A percentile compares a stretch with the other conserved stretches of the same genome.
phyloP scores from a whole-genome alignment of 2,888 invertebrate genomes.

The Hoplodrina blanda region DNA sequence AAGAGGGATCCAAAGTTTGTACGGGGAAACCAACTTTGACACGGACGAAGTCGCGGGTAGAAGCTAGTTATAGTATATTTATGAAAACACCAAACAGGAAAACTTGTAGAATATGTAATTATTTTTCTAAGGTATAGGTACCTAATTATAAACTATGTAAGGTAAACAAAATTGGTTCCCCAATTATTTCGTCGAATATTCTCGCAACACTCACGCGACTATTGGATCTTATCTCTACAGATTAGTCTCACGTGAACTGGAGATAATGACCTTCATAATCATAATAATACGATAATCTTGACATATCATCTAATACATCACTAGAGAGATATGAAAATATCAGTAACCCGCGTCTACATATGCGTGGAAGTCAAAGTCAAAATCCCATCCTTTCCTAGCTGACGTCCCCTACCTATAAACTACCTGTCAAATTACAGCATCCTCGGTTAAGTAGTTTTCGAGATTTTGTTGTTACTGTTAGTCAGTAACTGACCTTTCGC shows the following conservation, averaged over 20 bases:
- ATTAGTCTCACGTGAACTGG: conserved; percentile 25
- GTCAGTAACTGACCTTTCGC: no score
- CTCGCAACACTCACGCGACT: conserved; percentile 7
- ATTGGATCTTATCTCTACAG: conserved; percentile 12
- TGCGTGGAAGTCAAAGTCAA: no score
- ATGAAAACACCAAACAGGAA: conserved; percentile 11
- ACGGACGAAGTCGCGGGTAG: no score
- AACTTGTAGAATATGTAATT: neutral
- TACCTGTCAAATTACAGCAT: no score
- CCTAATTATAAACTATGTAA: neutral
- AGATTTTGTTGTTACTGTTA: no score
- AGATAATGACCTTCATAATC: conserved; percentile 5
- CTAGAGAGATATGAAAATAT: no score
- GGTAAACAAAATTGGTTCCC: neutral
- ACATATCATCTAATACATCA: conserved; percentile 24
- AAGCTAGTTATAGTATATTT: neutral
- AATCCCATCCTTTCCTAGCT: no score
- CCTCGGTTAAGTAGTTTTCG: no score
- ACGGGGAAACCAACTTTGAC: no score
- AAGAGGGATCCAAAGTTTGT: no score
- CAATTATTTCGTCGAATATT: conserved; percentile 7
- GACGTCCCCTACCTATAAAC: no score
- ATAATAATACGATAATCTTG: conserved; percentile 17
- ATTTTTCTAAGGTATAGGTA: neutral
- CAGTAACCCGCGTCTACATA: no score